Percentiles rank a stretch among this genome's conserved stretches.
These are phyloP conservation scores for Cynoglossus semilaevis DNA, from an alignment of 2,113 vertebrate genomes.

Conservation along the genomic window DNA sequence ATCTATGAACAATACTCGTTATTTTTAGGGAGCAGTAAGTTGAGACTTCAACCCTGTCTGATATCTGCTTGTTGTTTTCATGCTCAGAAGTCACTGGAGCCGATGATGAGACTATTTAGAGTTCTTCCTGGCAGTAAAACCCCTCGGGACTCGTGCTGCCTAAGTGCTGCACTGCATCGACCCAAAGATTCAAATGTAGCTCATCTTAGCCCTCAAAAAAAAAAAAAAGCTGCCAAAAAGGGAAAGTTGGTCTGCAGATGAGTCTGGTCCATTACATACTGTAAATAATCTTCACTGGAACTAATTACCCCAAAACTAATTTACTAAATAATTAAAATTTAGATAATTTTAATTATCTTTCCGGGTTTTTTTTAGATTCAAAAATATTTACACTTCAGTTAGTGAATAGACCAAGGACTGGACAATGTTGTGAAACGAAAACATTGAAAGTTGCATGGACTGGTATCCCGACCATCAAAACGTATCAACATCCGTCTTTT, in stretches of 20 bases:
- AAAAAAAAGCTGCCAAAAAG: background rate
- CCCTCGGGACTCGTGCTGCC: conserved; percentile 44
- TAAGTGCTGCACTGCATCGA: conserved; percentile 73
- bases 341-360: no score
- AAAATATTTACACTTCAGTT: no score
- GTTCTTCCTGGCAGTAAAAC: conserved; percentile 69
- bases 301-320: background rate
- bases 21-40: conserved; percentile 7
- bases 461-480: no score
- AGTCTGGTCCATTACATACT: conserved; percentile 21
- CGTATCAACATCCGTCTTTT: no score
- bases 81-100: conserved; percentile 38
- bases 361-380: no score
- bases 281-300: conserved; percentile 1
- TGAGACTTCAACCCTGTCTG: conserved; percentile 6
- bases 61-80: conserved; percentile 19
- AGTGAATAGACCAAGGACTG: no score
- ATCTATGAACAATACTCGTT: background rate
- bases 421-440: no score
- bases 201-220: background rate
- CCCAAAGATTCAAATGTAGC: conserved; percentile 46
- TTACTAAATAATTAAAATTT: no score
- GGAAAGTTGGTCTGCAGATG: conserved; percentile 35
- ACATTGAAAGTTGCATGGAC: no score
- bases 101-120: conserved; percentile 54